Evolutionary conservation across 2,888 invertebrate species (phyloP).

Genomic region (Cylloceria caligata): DNA sequence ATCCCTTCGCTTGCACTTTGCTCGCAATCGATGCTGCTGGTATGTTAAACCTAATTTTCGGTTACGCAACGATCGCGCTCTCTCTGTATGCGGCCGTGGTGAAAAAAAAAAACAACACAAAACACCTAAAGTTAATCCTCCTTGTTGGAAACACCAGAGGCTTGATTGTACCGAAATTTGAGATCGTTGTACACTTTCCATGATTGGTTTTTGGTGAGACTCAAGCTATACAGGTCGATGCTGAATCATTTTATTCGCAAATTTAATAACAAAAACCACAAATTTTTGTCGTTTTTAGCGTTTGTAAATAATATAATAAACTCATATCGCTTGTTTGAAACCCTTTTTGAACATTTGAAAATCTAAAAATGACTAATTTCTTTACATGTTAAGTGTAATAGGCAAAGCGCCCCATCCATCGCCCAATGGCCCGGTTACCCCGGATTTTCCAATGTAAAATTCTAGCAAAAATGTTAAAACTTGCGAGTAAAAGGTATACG

Average conservation of each 20-base stretch:
- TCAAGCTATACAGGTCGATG: too few relatives aligned
- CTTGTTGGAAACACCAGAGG: not conserved
- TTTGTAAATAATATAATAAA: too few relatives aligned
- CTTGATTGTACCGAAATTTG: too few relatives aligned
- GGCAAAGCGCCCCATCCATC: not conserved
- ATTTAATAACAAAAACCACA: too few relatives aligned
- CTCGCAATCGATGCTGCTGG: not conserved
- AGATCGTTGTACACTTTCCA: too few relatives aligned
- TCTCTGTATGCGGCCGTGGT: not conserved
- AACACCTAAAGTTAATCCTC: not conserved
- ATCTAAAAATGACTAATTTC: too few relatives aligned
- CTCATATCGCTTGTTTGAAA: too few relatives aligned
- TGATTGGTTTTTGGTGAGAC: too few relatives aligned
- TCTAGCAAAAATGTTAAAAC: not conserved
- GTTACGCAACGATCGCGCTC: not conserved
- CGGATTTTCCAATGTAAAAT: not conserved
- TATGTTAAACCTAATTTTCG: constrained; percentile 12
- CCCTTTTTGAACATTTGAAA: too few relatives aligned
- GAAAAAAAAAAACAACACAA: not conserved
- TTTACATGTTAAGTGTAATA: too few relatives aligned
- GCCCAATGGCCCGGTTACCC: not conserved
- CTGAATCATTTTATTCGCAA: too few relatives aligned
- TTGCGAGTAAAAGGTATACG: not conserved
- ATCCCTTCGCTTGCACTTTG: constrained; percentile 1
- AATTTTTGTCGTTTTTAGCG: too few relatives aligned